Evolutionary conservation across 2,888 invertebrate genomes (phyloP), one percentile per base, ranked within the genome.

Genomic region (Idaea aversata): DNA sequence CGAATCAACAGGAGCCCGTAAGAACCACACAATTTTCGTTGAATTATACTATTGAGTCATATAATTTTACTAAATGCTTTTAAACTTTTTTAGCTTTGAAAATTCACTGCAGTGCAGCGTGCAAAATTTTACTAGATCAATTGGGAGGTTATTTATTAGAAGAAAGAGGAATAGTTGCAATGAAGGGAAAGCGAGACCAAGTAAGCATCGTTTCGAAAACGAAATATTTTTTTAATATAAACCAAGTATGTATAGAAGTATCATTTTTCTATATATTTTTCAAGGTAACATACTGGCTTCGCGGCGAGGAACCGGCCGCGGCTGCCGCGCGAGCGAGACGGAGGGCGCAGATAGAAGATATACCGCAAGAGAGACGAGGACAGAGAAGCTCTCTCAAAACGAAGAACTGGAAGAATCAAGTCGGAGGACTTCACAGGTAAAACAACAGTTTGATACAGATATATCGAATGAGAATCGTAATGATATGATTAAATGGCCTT

Each of bases 171-270:
- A 79, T 96, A 38, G 94, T 97, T 5, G 91, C 95, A 4, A 96
- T 97, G 94, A 97, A 97, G 83, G 97, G 97, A 61, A 97, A 97
- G 85, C 96, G 96, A 0, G 96, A 97, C 60, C 95, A 96, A 82
- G 73, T 81, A 66, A 15, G 13, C 34, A 59, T 15, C 5, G n/a
- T 69, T 36, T 36, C 36, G 4, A 10, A 25, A 25, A 25, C 5
- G 36, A 36, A 7, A 36, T 36, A 36, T 36, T 36, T 36, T 36
- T 36, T 1, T 7, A 36, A 36, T 36, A 5, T 36, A 36, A 10
- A 36, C 25, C 25, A 25, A n/a, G n/a, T n/a, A n/a, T n/a, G n/a
- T n/a, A n/a, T n/a, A n/a, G 1, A 25, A 1, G 3, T 7, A 36
- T 10, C 36, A 36, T 7, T 36, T 36, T 10, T 7, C 13, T 10